These are phyloP conservation scores for Ascaphus truei DNA, from an alignment of 2,113 vertebrate genomes.

Conservation along the genomic window DNA sequence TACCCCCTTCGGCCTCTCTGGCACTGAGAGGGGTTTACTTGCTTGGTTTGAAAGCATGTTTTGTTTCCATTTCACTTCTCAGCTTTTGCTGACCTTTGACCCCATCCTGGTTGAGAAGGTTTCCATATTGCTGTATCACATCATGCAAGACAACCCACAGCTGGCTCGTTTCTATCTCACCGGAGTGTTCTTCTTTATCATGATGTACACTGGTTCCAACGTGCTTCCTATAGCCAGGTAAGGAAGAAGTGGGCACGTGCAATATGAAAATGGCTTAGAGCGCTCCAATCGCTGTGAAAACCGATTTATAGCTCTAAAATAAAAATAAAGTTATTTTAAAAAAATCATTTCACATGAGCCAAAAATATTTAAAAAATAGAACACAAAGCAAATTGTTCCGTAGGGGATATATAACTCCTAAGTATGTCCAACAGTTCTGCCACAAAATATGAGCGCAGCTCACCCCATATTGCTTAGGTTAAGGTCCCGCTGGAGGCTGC, in stretches of 20 bases:
- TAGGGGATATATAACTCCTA: too few relatives aligned
- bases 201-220: conserved; percentile 99
- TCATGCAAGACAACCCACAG: conserved; percentile 97
- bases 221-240: conserved; percentile 95
- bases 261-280: not conserved
- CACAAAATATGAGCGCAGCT: too few relatives aligned
- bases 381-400: too few relatives aligned
- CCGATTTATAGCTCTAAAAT: not conserved
- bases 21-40: not conserved
- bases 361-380: too few relatives aligned
- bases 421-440: too few relatives aligned
- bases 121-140: conserved; percentile 79
- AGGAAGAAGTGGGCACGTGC: conserved; percentile 39
- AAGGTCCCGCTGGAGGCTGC: too few relatives aligned
- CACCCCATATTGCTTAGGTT: too few relatives aligned
- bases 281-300: not conserved
- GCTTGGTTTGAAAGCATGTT: not conserved
- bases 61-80: conserved; percentile 39
- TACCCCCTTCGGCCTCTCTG: conserved; percentile 3
- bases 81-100: conserved; percentile 97
- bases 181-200: conserved; percentile 97
- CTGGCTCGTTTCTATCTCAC: conserved; percentile 94
- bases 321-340: too few relatives aligned
- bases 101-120: conserved; percentile 98
- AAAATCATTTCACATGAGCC: too few relatives aligned